Percentiles rank a stretch among this genome's conserved stretches.
Evolutionary conservation across 2,888 invertebrate genomes (phyloP).

Genomic region (Ceraclea dissimilis): DNA sequence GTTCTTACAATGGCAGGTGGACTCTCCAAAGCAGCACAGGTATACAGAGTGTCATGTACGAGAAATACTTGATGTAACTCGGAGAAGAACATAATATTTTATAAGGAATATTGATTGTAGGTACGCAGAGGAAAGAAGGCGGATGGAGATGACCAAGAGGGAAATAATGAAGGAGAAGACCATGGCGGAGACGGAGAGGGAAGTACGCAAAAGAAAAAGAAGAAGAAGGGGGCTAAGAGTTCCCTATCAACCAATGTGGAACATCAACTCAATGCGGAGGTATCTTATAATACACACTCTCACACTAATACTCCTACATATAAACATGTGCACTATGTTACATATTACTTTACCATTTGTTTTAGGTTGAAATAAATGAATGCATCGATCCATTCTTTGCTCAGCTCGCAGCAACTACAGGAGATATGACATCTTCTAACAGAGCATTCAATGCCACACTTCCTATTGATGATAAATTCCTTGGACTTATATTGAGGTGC

Average conservation of each 20-base stretch:
- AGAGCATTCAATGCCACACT: constrained; percentile 52
- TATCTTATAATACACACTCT: neutral
- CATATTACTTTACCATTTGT: too few species aligned
- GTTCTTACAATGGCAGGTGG: constrained; percentile 71
- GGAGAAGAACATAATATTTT: too few species aligned
- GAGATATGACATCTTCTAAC: constrained; percentile 55
- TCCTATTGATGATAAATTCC: constrained; percentile 42
- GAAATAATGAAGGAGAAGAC: constrained; percentile 22
- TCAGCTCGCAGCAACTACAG: constrained; percentile 50
- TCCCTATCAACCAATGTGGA: constrained; percentile 22
- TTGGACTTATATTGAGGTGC: constrained; percentile 41
- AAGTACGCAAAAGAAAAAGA: constrained; percentile 25
- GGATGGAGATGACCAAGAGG: constrained; percentile 32
- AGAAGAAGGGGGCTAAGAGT: constrained; percentile 23
- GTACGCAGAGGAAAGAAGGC: constrained; percentile 44
- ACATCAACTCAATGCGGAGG: constrained; percentile 23
- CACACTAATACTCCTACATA: too few species aligned
- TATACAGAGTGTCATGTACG: constrained; percentile 24
- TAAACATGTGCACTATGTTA: too few species aligned
- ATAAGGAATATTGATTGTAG: constrained; percentile 28
- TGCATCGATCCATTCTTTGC: constrained; percentile 54
- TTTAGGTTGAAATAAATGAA: constrained; percentile 34
- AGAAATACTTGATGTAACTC: too few species aligned
- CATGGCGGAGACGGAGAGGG: constrained; percentile 20
- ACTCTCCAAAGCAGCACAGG: constrained; percentile 49